These are phyloP conservation scores for Tragopan temminckii DNA, from an alignment of 2,797 vertebrate species.

Conservation along the genomic window DNA sequence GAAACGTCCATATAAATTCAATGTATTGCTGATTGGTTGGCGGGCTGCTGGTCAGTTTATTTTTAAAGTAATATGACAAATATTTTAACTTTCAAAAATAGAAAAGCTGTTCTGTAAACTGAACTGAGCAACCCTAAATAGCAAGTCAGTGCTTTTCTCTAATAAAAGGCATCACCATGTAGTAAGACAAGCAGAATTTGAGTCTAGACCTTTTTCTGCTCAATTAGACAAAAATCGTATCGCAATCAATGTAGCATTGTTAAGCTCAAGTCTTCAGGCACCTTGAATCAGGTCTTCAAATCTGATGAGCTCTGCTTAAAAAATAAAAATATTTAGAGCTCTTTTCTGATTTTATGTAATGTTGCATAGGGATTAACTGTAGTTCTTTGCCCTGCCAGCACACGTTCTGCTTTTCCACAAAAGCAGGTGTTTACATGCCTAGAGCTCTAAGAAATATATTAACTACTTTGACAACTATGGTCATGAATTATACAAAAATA, in stretches of 20 bases:
- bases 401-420: not conserved
- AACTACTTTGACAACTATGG: not conserved
- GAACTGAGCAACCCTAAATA: slow-evolving; percentile 24
- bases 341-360: not conserved
- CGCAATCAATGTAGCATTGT: not conserved
- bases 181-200: not conserved
- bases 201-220: not conserved
- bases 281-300: not conserved
- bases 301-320: not conserved
- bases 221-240: not conserved
- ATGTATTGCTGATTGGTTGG: not conserved
- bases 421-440: not conserved
- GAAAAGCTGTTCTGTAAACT: slow-evolving; percentile 13
- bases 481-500: not conserved
- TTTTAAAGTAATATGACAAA: slow-evolving; percentile 48
- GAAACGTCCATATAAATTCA: not conserved
- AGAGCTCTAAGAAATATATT: not conserved
- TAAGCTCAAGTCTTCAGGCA: not conserved
- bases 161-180: not conserved
- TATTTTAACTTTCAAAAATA: slow-evolving; percentile 52
- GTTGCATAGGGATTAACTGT: not conserved
- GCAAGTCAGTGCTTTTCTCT: slow-evolving; percentile 13
- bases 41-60: slow-evolving; percentile 19
- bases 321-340: not conserved
- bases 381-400: not conserved